phyloP scores from a whole-genome alignment of 2,888 invertebrate species.

The Aleiodes testaceus region DNA sequence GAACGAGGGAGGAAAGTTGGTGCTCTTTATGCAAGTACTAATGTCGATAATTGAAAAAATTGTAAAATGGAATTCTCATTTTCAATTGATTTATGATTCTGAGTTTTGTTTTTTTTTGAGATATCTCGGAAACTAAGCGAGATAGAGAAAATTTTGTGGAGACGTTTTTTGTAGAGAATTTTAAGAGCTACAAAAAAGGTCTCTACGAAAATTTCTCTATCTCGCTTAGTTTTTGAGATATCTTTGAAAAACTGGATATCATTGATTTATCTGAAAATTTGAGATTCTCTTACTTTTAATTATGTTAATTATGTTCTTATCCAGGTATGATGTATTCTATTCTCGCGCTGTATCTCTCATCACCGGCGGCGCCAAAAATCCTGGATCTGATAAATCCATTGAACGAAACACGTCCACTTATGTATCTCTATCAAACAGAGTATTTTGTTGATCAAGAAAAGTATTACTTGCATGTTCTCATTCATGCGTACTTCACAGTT shows the following conservation, averaged over 20 bases:
- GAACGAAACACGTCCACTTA: conserved; percentile 48
- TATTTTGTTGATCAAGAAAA: conserved; percentile 51
- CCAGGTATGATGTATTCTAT: not conserved
- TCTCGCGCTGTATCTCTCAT: not conserved
- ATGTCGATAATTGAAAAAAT: not conserved
- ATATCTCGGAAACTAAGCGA: too few species aligned
- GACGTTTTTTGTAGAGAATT: too few species aligned
- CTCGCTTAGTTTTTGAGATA: too few species aligned
- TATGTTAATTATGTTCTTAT: not conserved
- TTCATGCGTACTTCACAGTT: conserved; percentile 38
- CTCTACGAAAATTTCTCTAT: too few species aligned
- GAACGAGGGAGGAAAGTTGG: not conserved
- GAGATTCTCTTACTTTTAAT: too few species aligned
- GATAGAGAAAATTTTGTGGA: too few species aligned
- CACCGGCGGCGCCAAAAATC: conserved; percentile 43
- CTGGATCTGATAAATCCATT: conserved; percentile 47
- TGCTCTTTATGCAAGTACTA: not conserved
- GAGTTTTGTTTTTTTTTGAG: too few species aligned
- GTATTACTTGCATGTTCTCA: conserved; percentile 45
- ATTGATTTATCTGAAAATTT: not conserved
- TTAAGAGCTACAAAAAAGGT: too few species aligned
- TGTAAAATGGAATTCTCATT: not conserved
- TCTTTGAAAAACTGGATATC: not conserved
- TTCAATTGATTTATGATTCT: not conserved
- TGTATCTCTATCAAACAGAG: conserved; percentile 46